Evolutionary conservation across 2,797 vertebrate genomes (phyloP).

Genomic region (Bradypus variegatus): DNA sequence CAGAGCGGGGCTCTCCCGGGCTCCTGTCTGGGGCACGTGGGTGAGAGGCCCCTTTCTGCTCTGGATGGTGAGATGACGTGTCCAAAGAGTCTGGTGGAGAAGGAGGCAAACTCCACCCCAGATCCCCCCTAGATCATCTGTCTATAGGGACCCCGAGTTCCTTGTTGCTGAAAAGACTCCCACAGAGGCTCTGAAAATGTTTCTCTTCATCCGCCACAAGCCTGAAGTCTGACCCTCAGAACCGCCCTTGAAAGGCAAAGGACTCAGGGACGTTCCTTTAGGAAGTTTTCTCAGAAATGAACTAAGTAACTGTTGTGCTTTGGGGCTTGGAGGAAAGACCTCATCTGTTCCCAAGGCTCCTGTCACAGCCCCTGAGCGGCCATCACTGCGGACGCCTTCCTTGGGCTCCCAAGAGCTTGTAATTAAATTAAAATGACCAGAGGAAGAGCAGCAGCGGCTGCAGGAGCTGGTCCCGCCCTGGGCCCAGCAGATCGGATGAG

Average conservation of each 20-base stretch:
- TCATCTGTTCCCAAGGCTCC: neutral
- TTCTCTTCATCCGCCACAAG: neutral
- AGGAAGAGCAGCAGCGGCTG: neutral
- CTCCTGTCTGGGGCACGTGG: rapidly evolving
- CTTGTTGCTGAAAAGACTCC: neutral
- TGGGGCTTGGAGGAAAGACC: neutral
- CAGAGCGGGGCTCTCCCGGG: neutral
- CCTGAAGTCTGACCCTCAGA: neutral
- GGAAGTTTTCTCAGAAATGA: neutral
- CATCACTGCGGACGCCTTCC: rapidly evolving
- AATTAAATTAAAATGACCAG: no score
- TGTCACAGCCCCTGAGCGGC: neutral
- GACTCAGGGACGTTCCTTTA: neutral
- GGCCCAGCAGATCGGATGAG: no score
- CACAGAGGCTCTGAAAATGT: neutral
- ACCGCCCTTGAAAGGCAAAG: neutral
- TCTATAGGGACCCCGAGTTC: neutral
- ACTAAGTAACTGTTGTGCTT: neutral
- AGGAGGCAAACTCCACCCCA: neutral
- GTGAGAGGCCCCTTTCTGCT: neutral
- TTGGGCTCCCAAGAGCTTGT: neutral
- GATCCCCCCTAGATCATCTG: neutral
- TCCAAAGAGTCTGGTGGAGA: neutral
- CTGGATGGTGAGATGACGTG: neutral
- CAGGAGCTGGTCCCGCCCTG: neutral